Base-by-base conservation (phyloP, 2,113 vertebrate genomes). In the Nibea coibor region DNA sequence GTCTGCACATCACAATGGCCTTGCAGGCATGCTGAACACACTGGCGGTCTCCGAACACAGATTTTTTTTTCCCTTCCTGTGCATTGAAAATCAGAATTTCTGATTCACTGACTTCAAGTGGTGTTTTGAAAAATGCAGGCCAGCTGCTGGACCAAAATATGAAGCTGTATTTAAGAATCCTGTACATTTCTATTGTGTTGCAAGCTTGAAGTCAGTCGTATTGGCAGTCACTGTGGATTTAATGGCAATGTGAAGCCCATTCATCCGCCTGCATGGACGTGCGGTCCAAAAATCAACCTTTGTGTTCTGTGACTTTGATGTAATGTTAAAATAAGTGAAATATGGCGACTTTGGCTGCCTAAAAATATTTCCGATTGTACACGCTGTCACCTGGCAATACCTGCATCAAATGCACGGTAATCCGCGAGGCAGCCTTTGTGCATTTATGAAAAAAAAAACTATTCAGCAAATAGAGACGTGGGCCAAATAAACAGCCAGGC, bases 341-440 rank as follows among this genome's bases (percentile, higher is more conserved):
- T 59, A 61, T 59, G 68, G 72, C 20, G 39, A 61, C 8, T 73
- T 62, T 68, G 67, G 20, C 75, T 59, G 45, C 57, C 20, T 77
- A 56, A 39, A 54, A 54, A 54, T 22, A 54, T 22, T 59, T 72
- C 14, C 56, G 4, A 26, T 10, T 31, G 45, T 20, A 6, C 24
- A 66, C 48, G 54, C 73, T 72, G 74, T 68, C 14, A 67, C 53
- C n/a, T 83, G 35, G 53, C n/a, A 67, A 47, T 62, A 73, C 75
- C 48, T 62, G 4, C 5, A 14, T 24, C 10, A 28, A 66, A 72
- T 59, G 45, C 5, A 76, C 31, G 57, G 26, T 50, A 39, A 63
- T 62, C 20, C 3, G 42, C 7, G 20, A 67, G 16, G 10, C 15
- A 53, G 35, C 35, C 47, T 39, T 67, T 78, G 39, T 66, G 54